Evolutionary conservation across 2,888 invertebrate genomes (phyloP), one percentile per base, ranked within the genome.

Genomic region (Elmis aenea): DNA sequence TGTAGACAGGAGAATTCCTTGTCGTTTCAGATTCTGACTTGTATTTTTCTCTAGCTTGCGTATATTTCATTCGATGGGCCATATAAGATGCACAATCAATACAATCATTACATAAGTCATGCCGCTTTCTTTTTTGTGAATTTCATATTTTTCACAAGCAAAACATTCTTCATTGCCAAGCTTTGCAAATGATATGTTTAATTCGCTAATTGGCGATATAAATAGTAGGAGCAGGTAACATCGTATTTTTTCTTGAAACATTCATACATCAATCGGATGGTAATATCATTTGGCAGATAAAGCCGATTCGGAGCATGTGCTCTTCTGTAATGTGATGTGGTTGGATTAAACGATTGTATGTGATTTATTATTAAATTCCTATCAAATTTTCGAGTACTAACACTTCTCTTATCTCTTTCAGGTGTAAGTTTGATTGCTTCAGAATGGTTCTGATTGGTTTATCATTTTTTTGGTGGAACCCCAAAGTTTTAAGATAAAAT

Each of bases 281-380:
- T 36, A n/a, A 45, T 27, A 18, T 41, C 41, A 22, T 33, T 29
- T 12, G 51, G 48, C 13, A 48, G 36, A 32, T 50, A 46, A 20
- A 29, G 21, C 16, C 34, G 18, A 27, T 50, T 43, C 3, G 46
- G 46, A 13, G 46, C 45, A 36, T 51, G 49, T 25, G 36, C 38
- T 30, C 47, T 23, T 20, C 49, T 29, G 26, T 51, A 45, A 30
- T 49, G 49, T 1, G 46, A 44, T 12, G 40, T 40, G 8, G 32
- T 26, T 5, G 33, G 33, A 6, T 24, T 6, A n/a, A 26, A 33
- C 2, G 26, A 26, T 6, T 16, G n/a, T 3, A 33, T 18, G 12
- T 33, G 26, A 4, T 16, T 4, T 5, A 6, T 18, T 12, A 33
- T 18, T n/a, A 11, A 12, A 11, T 25, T 11, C 18, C 13, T 10